Base-by-base conservation (phyloP, 2,113 vertebrate species). In the Thunnus thynnus region DNA sequence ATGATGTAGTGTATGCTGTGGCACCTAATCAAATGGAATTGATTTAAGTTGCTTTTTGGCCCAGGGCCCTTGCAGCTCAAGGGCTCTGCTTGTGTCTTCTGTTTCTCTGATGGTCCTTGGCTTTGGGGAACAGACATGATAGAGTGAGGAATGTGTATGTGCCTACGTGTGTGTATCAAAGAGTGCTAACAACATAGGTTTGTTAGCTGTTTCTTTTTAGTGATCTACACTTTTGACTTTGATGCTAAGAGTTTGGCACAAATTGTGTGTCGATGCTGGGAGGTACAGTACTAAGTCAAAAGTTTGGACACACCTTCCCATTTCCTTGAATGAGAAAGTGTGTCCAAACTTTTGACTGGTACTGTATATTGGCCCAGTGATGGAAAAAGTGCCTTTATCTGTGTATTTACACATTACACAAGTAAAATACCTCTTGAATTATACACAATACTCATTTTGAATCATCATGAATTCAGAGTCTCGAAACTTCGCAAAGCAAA, bases 1-100 rank as follows among this genome's bases (percentile, higher is more conserved):
- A 95, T 94, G 90, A 94, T 93, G 91, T 85, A 91, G 89, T 92
- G 90, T 93, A 90, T 83, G 81, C 83, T 22, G 62, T 81, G 82
- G 91, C 89, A 92, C 92, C 89, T 89, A 92, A 94, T 94, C 91
- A 94, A 94, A 94, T 82, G 72, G 76, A 92, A 95, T 95, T 92
- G 93, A 95, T 95, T 94, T 88, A 93, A 90, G 89, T 86, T 87
- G 76, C 84, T 82, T 91, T 86, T 89, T 92, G 89, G 90, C 90
- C 66, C 70, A 17, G 58, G 76, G 87, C 89, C 87, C 76, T 87
- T 25, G n/a, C 52, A 64, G 85, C 89, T 86, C 56, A 88, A 78
- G 82, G 86, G 89, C 78, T 77, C 68, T 46, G 22, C 41, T 22
- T 85, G 78, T 83, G 84, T 91, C 84, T 91, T 90, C 80, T 80